phyloP scores from a whole-genome alignment of 2,888 invertebrate species.

The Gymnocheta viridis region DNA sequence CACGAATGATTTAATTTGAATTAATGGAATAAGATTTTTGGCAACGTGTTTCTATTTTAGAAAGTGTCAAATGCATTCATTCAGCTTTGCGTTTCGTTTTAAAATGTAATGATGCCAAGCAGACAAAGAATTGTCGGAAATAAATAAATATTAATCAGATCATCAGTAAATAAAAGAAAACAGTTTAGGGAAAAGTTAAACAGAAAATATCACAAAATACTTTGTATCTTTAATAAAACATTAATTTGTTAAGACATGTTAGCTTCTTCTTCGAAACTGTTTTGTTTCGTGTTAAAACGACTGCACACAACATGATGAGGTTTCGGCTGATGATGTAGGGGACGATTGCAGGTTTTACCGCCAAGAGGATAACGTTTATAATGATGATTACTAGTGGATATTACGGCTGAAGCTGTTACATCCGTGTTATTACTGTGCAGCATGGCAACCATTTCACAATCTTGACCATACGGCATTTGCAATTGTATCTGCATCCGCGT shows the following conservation, averaged over 20 bases:
- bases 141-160: slow-evolving; percentile 20
- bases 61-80: slow-evolving; percentile 4
- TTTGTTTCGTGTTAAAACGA: slow-evolving; percentile 76
- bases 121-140: not conserved
- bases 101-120: not conserved
- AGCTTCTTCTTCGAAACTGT: slow-evolving; percentile 78
- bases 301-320: slow-evolving; percentile 50
- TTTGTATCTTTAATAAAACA: not conserved
- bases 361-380: not conserved
- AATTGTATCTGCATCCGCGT: slow-evolving; percentile 75
- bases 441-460: slow-evolving; percentile 78
- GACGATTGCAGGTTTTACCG: not conserved
- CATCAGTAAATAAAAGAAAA: not conserved
- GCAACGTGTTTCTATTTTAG: slow-evolving; percentile 6
- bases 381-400: slow-evolving; percentile 2
- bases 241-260: slow-evolving; percentile 38
- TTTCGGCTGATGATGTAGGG: slow-evolving; percentile 17
- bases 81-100: not conserved
- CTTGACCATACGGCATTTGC: slow-evolving; percentile 75
- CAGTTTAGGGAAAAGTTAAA: not conserved
- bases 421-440: slow-evolving; percentile 71
- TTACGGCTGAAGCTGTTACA: slow-evolving; percentile 18
- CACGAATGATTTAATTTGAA: slow-evolving; percentile 31
- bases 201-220: not conserved
- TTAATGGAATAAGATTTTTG: slow-evolving; percentile 46